Evolutionary conservation across 2,113 vertebrate species (phyloP), one percentile per base, ranked within the genome.

Genomic region (Campylomormyrus tamandua): DNA sequence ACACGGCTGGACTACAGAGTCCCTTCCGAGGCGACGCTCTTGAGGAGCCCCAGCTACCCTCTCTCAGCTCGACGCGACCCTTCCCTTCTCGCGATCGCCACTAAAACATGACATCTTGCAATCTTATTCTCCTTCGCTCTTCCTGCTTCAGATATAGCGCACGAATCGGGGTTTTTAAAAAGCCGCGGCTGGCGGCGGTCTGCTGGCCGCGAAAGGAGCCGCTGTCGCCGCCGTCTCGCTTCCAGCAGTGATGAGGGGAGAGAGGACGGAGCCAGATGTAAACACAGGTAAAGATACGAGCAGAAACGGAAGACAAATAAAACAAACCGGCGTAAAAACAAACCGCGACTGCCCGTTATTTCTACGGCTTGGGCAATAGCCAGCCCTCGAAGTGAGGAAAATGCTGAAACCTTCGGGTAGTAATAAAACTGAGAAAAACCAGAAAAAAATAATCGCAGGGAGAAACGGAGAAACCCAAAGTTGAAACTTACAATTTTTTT

Each of bases 401-500:
- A 90, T 91, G 91, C 90, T 70, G 92, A 93, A 94, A 92, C 91
- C 90, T 91, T 89, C 92, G 93, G 92, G 90, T 92, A 94, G 93
- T 66, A 93, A 90, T 92, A 92, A 92, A 93, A 93, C 93, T 94
- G 94, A 80, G 15, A 35, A 92, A 93, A 93, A n/a, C 10, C 39
- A 84, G 10, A 87, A 94, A 93, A 95, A 94, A 92, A 93, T 93
- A 93, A 95, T 94, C 95, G 95, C 91, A 92, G 90, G 92, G 91
- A 92, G 90, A 91, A 95, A 94, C 93, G 93, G 93, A 96, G 94
- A 96, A 96, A 96, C 93, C 94, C 95, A 96, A 97, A 98, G 97
- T 97, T 97, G 95, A 95, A 97, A 98, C 98, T 98, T 98, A 98
- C 98, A 96, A 97, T 97, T 95, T 95, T 89, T 96, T 96, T 92